These are phyloP conservation scores for Xenops minutus DNA, from an alignment of 2,797 vertebrate species.

Conservation along the genomic window DNA sequence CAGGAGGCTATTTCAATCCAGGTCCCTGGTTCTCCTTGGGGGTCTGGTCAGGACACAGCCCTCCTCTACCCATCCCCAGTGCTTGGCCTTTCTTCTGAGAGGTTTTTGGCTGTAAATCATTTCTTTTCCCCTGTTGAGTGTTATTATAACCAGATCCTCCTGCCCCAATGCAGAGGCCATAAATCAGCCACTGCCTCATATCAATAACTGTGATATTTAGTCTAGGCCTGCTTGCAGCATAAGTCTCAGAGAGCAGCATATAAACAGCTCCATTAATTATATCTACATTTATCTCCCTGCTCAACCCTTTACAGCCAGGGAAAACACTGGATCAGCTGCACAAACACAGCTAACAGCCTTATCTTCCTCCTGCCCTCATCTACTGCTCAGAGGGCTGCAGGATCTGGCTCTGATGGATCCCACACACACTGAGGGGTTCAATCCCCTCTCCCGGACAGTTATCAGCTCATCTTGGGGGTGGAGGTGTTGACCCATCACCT, in stretches of 20 bases:
- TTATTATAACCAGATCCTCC: slow-evolving; percentile 39
- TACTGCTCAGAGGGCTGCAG: rapidly evolving
- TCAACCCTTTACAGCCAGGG: background rate
- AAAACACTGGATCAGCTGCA: background rate
- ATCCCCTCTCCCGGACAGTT: background rate
- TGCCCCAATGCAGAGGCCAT: background rate
- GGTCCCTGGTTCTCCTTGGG: background rate
- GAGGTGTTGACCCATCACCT: background rate
- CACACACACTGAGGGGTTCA: background rate
- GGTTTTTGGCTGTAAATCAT: background rate
- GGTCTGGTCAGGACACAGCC: background rate
- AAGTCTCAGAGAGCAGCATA: background rate
- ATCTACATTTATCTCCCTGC: background rate
- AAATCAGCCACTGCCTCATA: background rate
- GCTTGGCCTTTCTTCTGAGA: background rate
- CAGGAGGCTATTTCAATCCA: background rate
- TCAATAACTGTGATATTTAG: slow-evolving; percentile 49
- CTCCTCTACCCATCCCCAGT: background rate
- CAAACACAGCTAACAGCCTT: background rate
- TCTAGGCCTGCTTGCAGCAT: background rate
- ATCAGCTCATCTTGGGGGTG: background rate
- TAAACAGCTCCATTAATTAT: slow-evolving; percentile 46
- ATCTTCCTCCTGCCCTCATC: background rate
- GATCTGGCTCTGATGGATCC: background rate
- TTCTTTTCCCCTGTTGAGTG: background rate